Evolutionary conservation across 2,113 vertebrate species (phyloP).

Genomic region (Paramormyrops kingsleyae): DNA sequence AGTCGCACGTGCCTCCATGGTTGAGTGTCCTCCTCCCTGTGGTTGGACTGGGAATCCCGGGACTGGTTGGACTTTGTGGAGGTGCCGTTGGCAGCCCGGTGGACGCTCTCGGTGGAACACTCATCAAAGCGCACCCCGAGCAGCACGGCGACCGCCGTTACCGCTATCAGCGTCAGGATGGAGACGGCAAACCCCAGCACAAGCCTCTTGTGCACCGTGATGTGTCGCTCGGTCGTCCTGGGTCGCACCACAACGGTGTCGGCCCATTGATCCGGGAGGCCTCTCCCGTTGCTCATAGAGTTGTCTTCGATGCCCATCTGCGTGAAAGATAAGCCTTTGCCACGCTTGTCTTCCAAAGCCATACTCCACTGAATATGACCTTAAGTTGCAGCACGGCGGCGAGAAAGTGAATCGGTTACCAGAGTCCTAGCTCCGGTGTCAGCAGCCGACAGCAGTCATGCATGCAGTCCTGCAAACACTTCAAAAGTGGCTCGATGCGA

Average conservation of each 20-base stretch:
- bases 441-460: slow-evolving; percentile 9
- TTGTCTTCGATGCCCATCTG: slow-evolving; percentile 75
- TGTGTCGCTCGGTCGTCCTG: slow-evolving; percentile 79
- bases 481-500: background rate
- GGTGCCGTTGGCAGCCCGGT: slow-evolving; percentile 32
- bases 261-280: slow-evolving; percentile 77
- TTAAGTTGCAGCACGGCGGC: slow-evolving; percentile 11
- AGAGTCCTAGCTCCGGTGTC: slow-evolving; percentile 18
- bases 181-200: slow-evolving; percentile 83
- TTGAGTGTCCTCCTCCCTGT: slow-evolving; percentile 54
- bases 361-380: slow-evolving; percentile 42
- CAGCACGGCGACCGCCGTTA: slow-evolving; percentile 79
- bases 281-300: slow-evolving; percentile 73
- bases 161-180: slow-evolving; percentile 78
- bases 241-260: slow-evolving; percentile 71
- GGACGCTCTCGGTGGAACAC: slow-evolving; percentile 58
- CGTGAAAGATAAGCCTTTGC: slow-evolving; percentile 50
- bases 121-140: slow-evolving; percentile 83
- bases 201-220: slow-evolving; percentile 79
- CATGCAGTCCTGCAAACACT: background rate
- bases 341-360: slow-evolving; percentile 58
- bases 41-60: slow-evolving; percentile 47
- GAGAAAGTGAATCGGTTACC: slow-evolving; percentile 2
- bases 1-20: slow-evolving; percentile 77
- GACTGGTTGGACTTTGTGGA: slow-evolving; percentile 43